Percentiles rank a stretch among this genome's conserved stretches.
phyloP scores from a whole-genome alignment of 2,113 vertebrate species.

The Chiloscyllium plagiosum region DNA sequence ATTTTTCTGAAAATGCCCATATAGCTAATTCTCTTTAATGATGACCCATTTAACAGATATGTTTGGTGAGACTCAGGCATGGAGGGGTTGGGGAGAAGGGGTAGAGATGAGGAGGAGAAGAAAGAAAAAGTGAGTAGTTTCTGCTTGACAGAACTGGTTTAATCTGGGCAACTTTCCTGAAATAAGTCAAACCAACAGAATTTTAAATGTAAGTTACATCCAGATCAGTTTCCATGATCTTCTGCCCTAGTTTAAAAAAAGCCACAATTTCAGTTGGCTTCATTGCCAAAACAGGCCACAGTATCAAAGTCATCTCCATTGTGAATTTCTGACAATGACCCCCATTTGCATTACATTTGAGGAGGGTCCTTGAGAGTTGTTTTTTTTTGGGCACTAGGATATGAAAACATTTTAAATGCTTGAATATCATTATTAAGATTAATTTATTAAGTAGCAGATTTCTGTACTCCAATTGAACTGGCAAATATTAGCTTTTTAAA shows the following conservation, averaged over 20 bases:
- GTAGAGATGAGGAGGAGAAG: neutral
- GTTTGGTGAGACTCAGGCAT: too few species aligned
- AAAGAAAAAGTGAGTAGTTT: neutral
- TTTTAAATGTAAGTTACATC: neutral
- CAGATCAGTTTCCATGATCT: neutral
- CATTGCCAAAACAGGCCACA: neutral
- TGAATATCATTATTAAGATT: neutral
- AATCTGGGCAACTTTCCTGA: neutral
- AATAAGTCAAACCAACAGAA: neutral
- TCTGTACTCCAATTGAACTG: neutral
- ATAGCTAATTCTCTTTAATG: neutral
- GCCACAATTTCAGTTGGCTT: neutral
- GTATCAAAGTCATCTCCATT: neutral
- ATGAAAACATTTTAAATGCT: neutral
- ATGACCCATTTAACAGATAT: neutral
- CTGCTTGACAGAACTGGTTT: neutral
- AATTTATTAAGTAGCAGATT: neutral
- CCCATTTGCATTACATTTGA: neutral
- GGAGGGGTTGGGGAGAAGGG: neutral
- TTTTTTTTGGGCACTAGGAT: neutral
- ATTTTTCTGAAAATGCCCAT: neutral
- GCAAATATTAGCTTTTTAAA: neutral
- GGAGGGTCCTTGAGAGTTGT: neutral
- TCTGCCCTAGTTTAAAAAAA: neutral
- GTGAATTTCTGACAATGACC: neutral